Conservation (phyloP, 2,888 invertebrate genomes). For the Cephus pulcher region DNA sequence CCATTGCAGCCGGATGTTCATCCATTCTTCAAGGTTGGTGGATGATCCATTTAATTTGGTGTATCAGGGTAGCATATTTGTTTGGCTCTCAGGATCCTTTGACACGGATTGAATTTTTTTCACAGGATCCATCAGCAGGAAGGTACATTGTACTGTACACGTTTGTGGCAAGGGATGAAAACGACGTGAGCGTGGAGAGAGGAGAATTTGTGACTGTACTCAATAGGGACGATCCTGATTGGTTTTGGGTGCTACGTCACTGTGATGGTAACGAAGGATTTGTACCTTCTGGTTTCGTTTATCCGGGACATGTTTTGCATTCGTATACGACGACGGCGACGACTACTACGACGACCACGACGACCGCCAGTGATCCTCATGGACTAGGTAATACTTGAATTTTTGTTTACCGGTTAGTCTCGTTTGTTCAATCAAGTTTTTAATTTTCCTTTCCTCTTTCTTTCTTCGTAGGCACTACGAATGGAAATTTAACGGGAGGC, state of each 20-base stretch:
- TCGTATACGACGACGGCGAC: constrained; percentile 60
- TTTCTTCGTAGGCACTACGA: constrained; percentile 46
- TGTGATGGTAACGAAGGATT: constrained; percentile 95
- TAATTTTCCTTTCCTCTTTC: neutral
- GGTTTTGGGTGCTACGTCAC: constrained; percentile 93
- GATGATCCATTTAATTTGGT: neutral
- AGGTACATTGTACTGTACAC: constrained; percentile 93
- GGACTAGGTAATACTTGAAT: constrained; percentile 47
- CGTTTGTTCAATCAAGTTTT: neutral
- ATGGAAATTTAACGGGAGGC: constrained; percentile 48
- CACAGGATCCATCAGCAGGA: constrained; percentile 83
- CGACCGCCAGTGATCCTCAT: constrained; percentile 54
- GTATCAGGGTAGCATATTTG: neutral
- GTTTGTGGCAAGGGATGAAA: constrained; percentile 92
- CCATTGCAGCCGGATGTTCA: constrained; percentile 70
- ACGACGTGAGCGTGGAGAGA: constrained; percentile 92
- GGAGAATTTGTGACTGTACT: constrained; percentile 97
- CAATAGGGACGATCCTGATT: constrained; percentile 94
- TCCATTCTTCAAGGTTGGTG: constrained; percentile 70
- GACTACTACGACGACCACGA: constrained; percentile 53
- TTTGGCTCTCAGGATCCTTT: neutral
- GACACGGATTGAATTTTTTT: neutral
- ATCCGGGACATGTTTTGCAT: constrained; percentile 74
- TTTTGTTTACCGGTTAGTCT: neutral
- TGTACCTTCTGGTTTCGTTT: constrained; percentile 94